phyloP scores from a whole-genome alignment of 2,888 invertebrate genomes.

The Ochropleura plecta region DNA sequence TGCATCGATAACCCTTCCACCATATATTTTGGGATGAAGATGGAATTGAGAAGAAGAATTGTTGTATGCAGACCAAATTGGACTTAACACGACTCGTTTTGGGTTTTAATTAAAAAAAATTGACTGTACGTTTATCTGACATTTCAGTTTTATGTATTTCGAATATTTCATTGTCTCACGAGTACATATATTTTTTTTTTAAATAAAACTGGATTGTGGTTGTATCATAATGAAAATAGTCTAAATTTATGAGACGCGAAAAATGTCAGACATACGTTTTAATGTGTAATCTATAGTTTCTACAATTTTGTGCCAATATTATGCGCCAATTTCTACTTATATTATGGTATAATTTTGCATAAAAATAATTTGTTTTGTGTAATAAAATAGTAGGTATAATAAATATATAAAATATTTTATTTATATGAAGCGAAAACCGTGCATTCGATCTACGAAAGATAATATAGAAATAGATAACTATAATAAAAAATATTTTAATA shows the following conservation, averaged over 20 bases:
- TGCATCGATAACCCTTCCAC: not conserved
- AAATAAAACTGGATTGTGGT: not conserved
- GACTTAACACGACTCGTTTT: constrained; percentile 44
- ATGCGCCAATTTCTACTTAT: constrained; percentile 61
- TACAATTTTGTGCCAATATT: constrained; percentile 58
- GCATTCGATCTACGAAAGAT: constrained; percentile 70
- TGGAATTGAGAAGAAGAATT: not conserved
- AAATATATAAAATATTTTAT: constrained; percentile 62
- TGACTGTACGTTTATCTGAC: not conserved
- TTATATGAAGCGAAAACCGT: constrained; percentile 72
- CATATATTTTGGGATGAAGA: not conserved
- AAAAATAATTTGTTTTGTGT: constrained; percentile 42
- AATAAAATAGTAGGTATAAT: constrained; percentile 49
- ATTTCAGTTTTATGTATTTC: not conserved
- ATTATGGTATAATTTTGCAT: constrained; percentile 47
- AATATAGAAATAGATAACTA: constrained; percentile 45
- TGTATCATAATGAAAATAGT: not conserved
- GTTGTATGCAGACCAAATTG: not conserved
- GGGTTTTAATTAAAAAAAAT: constrained; percentile 16
- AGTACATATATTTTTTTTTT: not conserved
- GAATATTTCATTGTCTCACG: not conserved
- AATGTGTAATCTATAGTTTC: constrained; percentile 32
- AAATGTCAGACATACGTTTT: constrained; percentile 28
- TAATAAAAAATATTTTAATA: constrained; percentile 34
- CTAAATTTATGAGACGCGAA: not conserved